A percentile compares a stretch with the other conserved stretches of the same genome.
These are phyloP conservation scores for Nothoprocta perdicaria DNA, from an alignment of 2,113 vertebrate genomes.

Conservation along the genomic window DNA sequence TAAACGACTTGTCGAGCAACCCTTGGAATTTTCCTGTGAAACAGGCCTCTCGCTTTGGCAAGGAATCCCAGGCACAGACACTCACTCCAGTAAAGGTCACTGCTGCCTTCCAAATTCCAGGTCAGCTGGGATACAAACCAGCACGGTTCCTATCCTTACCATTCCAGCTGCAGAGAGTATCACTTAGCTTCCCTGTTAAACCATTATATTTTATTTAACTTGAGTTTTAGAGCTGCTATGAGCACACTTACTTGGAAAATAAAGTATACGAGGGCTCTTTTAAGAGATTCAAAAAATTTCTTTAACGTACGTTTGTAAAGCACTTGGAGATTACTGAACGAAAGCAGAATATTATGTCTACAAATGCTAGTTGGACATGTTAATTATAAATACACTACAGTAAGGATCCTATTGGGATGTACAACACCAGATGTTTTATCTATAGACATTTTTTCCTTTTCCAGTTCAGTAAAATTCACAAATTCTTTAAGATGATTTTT, in stretches of 20 bases:
- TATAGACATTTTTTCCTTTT: not conserved
- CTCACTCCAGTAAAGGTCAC: not conserved
- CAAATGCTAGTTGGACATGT: not conserved
- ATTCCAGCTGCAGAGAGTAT: not conserved
- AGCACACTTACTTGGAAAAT: not conserved
- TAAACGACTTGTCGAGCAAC: not conserved
- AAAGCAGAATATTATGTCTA: not conserved
- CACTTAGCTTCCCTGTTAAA: not conserved
- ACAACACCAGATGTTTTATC: not conserved
- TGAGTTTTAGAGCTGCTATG: not conserved
- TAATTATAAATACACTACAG: not conserved
- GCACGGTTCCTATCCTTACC: not conserved
- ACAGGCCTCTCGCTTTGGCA: not conserved
- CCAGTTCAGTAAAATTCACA: not conserved
- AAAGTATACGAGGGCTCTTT: not conserved
- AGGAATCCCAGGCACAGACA: not conserved
- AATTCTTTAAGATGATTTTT: not conserved
- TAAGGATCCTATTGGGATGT: not conserved
- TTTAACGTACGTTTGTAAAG: not conserved
- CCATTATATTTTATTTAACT: rapidly evolving
- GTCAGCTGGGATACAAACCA: not conserved
- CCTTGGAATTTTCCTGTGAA: not conserved
- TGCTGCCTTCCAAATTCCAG: not conserved
- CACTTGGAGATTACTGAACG: not conserved
- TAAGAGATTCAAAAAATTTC: not conserved